Evolutionary conservation across 2,113 vertebrate species (phyloP).

Genomic region (Melanotaenia duboulayi): DNA sequence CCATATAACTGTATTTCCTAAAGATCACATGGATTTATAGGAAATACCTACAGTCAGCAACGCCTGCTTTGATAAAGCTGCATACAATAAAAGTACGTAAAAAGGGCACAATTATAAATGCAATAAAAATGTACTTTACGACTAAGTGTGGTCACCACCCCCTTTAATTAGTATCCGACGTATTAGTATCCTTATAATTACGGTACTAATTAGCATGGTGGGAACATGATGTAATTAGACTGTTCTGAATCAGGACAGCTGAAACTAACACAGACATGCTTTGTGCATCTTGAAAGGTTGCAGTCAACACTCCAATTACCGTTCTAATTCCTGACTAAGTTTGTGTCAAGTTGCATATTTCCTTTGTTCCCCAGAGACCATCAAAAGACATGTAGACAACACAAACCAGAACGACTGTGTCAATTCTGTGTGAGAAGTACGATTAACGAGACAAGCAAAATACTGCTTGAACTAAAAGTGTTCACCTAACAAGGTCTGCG

Average conservation of each 20-base stretch:
- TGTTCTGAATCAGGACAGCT: slow-evolving; percentile 59
- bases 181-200: slow-evolving; percentile 58
- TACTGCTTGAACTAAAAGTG: not conserved
- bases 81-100: slow-evolving; percentile 9
- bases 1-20: too few species aligned
- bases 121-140: not conserved
- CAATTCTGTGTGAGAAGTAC: slow-evolving; percentile 2
- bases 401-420: not conserved
- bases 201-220: slow-evolving; percentile 67
- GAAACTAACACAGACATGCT: slow-evolving; percentile 57
- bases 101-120: not conserved
- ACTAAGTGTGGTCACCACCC: slow-evolving; percentile 12
- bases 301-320: slow-evolving; percentile 72
- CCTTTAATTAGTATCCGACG: slow-evolving; percentile 71
- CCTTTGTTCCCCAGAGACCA: slow-evolving; percentile 15
- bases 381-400: slow-evolving; percentile 7
- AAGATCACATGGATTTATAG: too few species aligned
- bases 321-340: slow-evolving; percentile 40
- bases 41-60: too few species aligned
- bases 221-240: slow-evolving; percentile 76
- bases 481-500: not conserved
- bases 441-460: slow-evolving; percentile 18
- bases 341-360: slow-evolving; percentile 24
- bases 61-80: not conserved
- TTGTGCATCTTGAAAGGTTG: slow-evolving; percentile 51